Percentiles rank a stretch among this genome's conserved stretches.
Conservation (phyloP, 1,140 invertebrate species). For the Drosophila fuyamai region DNA sequence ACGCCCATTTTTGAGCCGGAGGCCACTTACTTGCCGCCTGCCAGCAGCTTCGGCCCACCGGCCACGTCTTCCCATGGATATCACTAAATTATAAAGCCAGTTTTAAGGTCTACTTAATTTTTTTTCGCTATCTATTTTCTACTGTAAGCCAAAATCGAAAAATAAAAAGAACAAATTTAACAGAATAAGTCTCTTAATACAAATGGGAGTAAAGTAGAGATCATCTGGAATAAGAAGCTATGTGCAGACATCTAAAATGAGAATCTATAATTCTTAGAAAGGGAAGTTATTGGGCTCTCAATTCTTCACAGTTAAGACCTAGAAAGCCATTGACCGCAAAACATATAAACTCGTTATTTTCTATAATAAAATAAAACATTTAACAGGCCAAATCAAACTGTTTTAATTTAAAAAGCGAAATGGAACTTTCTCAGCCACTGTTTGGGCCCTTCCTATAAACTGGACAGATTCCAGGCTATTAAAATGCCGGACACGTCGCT, state of each 20-base stretch:
- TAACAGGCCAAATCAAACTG: background rate
- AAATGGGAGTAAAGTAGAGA: background rate
- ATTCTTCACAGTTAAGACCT: background rate
- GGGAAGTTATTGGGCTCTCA: background rate
- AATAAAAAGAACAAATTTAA: slow-evolving; percentile 15
- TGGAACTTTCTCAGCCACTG: slow-evolving; percentile 30
- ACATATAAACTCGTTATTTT: background rate
- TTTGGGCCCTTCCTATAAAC: background rate
- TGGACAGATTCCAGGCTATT: slow-evolving; percentile 28
- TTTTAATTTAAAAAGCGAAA: slow-evolving; percentile 8
- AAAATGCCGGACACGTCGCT: slow-evolving; percentile 14
- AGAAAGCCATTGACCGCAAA: background rate
- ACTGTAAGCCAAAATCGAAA: slow-evolving; percentile 9
- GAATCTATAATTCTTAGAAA: background rate
- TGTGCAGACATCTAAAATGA: too few relatives aligned
- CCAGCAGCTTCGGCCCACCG: slow-evolving; percentile 48
- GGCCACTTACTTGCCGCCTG: slow-evolving; percentile 63
- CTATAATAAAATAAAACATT: background rate
- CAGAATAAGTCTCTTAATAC: background rate
- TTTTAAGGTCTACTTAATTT: slow-evolving; percentile 10
- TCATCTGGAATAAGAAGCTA: background rate
- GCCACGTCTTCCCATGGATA: slow-evolving; percentile 62
- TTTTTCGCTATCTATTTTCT: slow-evolving; percentile 28
- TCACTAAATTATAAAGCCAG: slow-evolving; percentile 60
- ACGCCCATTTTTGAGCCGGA: slow-evolving; percentile 73